These are phyloP conservation scores for Gryllus bimaculatus DNA, from an alignment of 1,140 invertebrate genomes.

Conservation along the genomic window DNA sequence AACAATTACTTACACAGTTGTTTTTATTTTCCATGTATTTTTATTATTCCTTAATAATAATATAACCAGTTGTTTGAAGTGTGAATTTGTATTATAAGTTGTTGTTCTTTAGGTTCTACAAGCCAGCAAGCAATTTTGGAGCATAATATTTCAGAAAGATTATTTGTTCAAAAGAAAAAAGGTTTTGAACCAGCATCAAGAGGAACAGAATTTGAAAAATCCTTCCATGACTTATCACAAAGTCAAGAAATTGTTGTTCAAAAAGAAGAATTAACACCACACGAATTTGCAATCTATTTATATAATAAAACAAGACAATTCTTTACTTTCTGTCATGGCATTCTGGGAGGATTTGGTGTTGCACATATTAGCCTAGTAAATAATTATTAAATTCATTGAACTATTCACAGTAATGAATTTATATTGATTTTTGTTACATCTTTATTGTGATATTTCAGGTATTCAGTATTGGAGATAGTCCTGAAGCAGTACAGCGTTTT, in stretches of 20 bases:
- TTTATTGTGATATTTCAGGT: not conserved
- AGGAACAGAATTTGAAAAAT: not conserved
- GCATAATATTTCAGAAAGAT: not conserved
- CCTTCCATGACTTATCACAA: not conserved
- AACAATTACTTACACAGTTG: not conserved
- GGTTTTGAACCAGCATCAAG: not conserved
- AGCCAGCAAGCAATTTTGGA: not conserved
- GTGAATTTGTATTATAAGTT: not conserved
- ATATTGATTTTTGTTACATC: not conserved
- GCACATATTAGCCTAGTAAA: not conserved
- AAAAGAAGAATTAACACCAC: not conserved
- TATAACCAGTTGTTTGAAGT: not conserved
- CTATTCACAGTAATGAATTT: not conserved
- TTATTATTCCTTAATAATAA: not conserved
- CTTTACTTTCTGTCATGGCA: not conserved
- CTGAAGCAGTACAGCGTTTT: not conserved
- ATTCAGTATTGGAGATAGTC: not conserved
- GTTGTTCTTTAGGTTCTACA: not conserved
- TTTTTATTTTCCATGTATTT: not conserved
- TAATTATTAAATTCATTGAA: not conserved
- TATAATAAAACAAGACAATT: not conserved
- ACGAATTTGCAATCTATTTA: not conserved
- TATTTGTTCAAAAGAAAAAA: not conserved
- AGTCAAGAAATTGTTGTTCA: not conserved
- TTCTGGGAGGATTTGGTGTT: not conserved